A percentile compares a stretch with the other conserved stretches of the same genome.
phyloP scores from a whole-genome alignment of 2,797 vertebrate species.

The Brotula barbata region DNA sequence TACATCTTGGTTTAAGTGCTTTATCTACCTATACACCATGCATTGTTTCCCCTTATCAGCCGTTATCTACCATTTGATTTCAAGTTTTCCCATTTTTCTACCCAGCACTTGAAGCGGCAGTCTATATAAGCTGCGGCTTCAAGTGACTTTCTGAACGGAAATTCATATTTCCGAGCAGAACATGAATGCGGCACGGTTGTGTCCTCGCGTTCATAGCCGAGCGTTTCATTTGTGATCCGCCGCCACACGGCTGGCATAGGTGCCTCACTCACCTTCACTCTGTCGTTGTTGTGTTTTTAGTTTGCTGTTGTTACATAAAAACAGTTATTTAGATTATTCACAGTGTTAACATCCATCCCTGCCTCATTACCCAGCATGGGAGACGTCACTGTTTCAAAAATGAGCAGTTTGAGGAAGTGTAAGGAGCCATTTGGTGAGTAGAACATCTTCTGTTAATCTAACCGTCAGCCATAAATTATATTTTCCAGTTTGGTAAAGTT shows the following conservation, averaged over 20 bases:
- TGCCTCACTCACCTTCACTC: neutral
- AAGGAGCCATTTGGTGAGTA: constrained; percentile 76
- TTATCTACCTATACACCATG: too few species aligned
- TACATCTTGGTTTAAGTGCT: too few species aligned
- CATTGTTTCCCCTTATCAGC: too few species aligned
- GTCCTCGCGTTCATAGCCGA: neutral
- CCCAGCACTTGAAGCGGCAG: neutral
- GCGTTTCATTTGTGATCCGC: constrained; percentile 21
- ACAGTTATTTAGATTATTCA: neutral
- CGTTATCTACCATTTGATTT: too few species aligned
- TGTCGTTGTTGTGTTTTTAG: neutral
- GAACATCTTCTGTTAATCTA: neutral
- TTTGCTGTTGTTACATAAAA: too few species aligned
- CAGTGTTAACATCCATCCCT: neutral
- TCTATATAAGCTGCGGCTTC: too few species aligned
- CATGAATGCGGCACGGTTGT: constrained; percentile 37
- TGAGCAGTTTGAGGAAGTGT: constrained; percentile 71
- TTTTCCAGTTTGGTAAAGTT: too few species aligned
- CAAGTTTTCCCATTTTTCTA: too few species aligned
- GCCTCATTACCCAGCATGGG: neutral
- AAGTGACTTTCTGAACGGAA: neutral
- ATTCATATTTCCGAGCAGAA: constrained; percentile 4
- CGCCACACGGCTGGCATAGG: constrained; percentile 34
- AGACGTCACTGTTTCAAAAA: constrained; percentile 40
- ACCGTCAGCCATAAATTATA: too few species aligned